A percentile compares a stretch with the other conserved stretches of the same genome.
phyloP scores from a whole-genome alignment of 2,113 vertebrate species.

The Gallinago jamesoni region DNA sequence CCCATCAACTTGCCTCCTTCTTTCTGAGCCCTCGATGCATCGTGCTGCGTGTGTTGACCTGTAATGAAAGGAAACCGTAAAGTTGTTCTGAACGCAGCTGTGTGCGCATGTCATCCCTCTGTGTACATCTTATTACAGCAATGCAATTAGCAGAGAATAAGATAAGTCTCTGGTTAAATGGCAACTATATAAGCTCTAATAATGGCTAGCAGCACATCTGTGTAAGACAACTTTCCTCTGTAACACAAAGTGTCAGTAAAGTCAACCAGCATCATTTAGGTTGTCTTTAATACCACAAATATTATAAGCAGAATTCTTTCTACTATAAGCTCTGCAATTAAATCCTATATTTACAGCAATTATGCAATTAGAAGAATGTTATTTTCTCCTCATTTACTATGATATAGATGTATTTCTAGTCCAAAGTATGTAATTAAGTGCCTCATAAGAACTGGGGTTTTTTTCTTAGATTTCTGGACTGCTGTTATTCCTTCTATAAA shows the following conservation, averaged over 20 bases:
- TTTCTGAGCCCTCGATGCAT: background rate
- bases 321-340: background rate
- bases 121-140: fast-evolving
- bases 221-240: background rate
- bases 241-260: background rate
- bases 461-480: background rate
- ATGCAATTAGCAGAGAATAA: background rate
- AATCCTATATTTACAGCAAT: background rate
- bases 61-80: background rate
- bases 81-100: background rate
- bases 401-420: background rate
- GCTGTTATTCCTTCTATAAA: background rate
- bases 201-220: background rate
- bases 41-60: background rate
- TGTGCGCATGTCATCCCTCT: background rate
- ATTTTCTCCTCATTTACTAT: background rate
- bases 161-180: background rate
- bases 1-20: background rate
- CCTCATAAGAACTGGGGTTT: background rate
- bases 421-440: background rate
- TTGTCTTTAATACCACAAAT: background rate
- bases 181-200: background rate
- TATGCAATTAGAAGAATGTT: background rate
- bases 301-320: background rate
- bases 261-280: background rate